Percentiles rank a stretch among this genome's conserved stretches.
Evolutionary conservation across 2,888 invertebrate species (phyloP).

Genomic region (Dolichomitus sp.): DNA sequence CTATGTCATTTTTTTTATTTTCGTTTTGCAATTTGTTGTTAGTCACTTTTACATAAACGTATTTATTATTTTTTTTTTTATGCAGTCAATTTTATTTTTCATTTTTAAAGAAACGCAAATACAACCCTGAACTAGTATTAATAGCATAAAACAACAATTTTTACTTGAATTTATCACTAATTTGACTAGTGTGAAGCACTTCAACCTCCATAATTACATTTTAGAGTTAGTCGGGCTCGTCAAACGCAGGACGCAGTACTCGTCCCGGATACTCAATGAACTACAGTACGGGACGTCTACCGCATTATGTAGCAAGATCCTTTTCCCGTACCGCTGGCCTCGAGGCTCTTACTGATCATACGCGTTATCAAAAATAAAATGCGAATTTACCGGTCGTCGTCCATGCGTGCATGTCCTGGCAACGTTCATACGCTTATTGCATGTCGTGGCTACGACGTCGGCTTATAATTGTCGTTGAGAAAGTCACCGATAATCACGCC

Average conservation of each 20-base stretch:
- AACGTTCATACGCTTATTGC: slow-evolving; percentile 15
- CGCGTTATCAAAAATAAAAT: slow-evolving; percentile 36
- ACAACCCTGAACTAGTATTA: too few relatives aligned
- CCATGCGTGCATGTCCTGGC: background rate
- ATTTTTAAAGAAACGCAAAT: too few relatives aligned
- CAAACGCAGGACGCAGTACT: background rate
- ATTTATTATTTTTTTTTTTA: too few relatives aligned
- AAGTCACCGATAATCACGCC: slow-evolving; percentile 32
- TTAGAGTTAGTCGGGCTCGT: background rate
- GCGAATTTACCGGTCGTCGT: slow-evolving; percentile 32
- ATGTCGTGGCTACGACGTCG: slow-evolving; percentile 30
- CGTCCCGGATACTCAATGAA: background rate
- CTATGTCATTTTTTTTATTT: background rate
- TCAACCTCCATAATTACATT: background rate
- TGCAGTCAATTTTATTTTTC: too few relatives aligned
- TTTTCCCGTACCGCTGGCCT: slow-evolving; percentile 22
- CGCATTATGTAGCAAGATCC: slow-evolving; percentile 13
- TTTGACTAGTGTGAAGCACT: too few relatives aligned
- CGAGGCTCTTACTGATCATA: background rate
- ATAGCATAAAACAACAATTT: too few relatives aligned
- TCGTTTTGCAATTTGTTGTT: too few relatives aligned
- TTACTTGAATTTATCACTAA: background rate
- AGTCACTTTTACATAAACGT: too few relatives aligned
- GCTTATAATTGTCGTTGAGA: slow-evolving; percentile 37
- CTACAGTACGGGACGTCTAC: background rate